Evolutionary conservation across 2,113 vertebrate species (phyloP).

Genomic region (Haemorhous mexicanus): DNA sequence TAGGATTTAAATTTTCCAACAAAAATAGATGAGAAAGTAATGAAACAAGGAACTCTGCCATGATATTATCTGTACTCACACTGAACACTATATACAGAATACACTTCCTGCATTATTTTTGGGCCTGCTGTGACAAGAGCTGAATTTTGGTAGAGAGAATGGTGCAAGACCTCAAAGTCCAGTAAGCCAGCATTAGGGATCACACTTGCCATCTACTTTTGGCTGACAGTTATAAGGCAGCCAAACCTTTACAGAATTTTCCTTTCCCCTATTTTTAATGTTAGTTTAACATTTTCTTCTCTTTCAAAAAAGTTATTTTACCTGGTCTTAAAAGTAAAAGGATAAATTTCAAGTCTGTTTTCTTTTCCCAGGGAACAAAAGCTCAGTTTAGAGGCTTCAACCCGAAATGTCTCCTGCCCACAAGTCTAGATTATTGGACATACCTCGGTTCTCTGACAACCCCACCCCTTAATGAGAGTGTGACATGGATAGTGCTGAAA

Average conservation of each 20-base stretch:
- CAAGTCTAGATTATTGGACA: slow-evolving; percentile 89
- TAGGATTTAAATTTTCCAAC: not conserved
- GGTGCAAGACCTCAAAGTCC: not conserved
- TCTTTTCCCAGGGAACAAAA: slow-evolving; percentile 76
- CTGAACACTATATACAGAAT: not conserved
- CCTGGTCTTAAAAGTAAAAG: not conserved
- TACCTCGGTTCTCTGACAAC: slow-evolving; percentile 94
- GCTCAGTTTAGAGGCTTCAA: slow-evolving; percentile 90
- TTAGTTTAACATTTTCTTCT: not conserved
- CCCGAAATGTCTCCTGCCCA: slow-evolving; percentile 90
- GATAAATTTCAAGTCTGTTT: not conserved
- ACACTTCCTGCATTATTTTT: not conserved
- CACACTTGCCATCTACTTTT: not conserved
- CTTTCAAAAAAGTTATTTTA: not conserved
- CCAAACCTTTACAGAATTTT: not conserved
- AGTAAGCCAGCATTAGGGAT: not conserved
- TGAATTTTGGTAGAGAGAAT: not conserved
- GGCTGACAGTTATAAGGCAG: not conserved
- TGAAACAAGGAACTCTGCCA: not conserved
- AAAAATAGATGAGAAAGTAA: not conserved
- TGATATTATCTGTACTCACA: not conserved
- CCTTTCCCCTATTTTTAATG: not conserved
- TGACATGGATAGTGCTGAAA: slow-evolving; percentile 91
- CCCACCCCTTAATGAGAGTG: slow-evolving; percentile 90
- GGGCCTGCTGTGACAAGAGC: not conserved